Conservation (phyloP, 1,140 invertebrate species). For the Nephila pilipes region DNA sequence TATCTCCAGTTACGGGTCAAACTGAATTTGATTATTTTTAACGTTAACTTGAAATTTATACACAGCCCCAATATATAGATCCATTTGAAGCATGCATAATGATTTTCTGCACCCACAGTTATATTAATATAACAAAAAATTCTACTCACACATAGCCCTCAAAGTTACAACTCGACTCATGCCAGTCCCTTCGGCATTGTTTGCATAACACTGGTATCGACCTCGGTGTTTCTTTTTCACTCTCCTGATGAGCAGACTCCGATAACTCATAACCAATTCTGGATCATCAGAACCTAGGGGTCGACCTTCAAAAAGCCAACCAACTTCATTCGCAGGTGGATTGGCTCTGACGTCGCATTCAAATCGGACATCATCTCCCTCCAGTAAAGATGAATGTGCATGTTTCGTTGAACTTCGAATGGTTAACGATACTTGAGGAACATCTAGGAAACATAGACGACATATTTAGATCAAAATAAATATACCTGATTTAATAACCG, state of each 20-base stretch:
- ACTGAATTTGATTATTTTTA: too few species aligned
- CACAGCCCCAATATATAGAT: too few species aligned
- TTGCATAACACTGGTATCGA: slow-evolving; percentile 77
- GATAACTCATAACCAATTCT: slow-evolving; percentile 50
- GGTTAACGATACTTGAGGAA: slow-evolving; percentile 89
- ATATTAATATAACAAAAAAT: not conserved
- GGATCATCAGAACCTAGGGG: slow-evolving; percentile 56
- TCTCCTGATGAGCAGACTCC: slow-evolving; percentile 72
- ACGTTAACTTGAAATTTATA: too few species aligned
- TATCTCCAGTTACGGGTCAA: too few species aligned
- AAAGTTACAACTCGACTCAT: slow-evolving; percentile 75
- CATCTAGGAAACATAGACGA: slow-evolving; percentile 84
- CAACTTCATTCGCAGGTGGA: slow-evolving; percentile 89
- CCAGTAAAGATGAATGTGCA: slow-evolving; percentile 87
- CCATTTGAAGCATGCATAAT: too few species aligned
- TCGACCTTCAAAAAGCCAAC: slow-evolving; percentile 89
- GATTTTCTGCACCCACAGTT: too few species aligned
- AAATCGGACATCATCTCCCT: slow-evolving; percentile 92
- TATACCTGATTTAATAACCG: too few species aligned
- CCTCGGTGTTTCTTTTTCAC: slow-evolving; percentile 76
- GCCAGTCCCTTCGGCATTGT: slow-evolving; percentile 78
- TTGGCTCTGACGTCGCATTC: slow-evolving; percentile 94
- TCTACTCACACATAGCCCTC: slow-evolving; percentile 69
- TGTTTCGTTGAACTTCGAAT: slow-evolving; percentile 89
- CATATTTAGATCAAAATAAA: too few species aligned